Base-by-base conservation (phyloP, 2,888 invertebrate species). In the Trachelus stipa region DNA sequence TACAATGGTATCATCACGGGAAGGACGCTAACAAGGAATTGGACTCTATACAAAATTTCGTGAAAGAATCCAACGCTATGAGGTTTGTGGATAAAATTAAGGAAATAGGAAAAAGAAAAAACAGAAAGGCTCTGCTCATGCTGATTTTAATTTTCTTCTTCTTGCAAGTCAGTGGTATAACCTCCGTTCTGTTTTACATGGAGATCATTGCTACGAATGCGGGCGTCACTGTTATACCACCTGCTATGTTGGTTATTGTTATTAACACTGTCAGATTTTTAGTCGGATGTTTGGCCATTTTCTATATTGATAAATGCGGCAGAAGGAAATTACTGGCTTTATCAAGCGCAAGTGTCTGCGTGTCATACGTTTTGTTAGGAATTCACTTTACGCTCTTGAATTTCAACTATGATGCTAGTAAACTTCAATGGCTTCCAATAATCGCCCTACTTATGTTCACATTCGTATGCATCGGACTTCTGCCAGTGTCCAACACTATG, bases 101-200 rank as follows among this genome's bases (percentile, higher is more conserved):
- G 2, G 85, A 87, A 34, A 77, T 88, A 12, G 80, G 35, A 12
- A 12, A 74, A 23, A 74, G 79, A 11, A 81, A 79, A 1, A 85
- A 85, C 74, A 80, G 84, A 9, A 87, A 85, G 9, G 88, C 90
- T 0, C 34, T 88, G 12, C 30, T 87, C 3, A 79, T 90, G n/a
- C 80, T 84, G 0, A 79, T 81, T 4, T 71, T 85, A 0, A 78
- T 91, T 1, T 88, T 87, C 76, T 80, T 88, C 15, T 88, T 89
- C 75, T 82, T 86, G 78, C 91, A 90, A 73, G 69, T 89, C 6
- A 85, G 87, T 78, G 91, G 91, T 15, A 75, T 90, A 0, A 87
- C 88, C 73, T 84, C 76, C 37, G 71, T 81, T n/a, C 77, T 81
- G 3, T 82, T 81, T 34, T 83, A 82, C 80, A 81, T 82, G 82